Base-by-base conservation (phyloP, 2,797 vertebrate species). In the Danio tinwini region DNA sequence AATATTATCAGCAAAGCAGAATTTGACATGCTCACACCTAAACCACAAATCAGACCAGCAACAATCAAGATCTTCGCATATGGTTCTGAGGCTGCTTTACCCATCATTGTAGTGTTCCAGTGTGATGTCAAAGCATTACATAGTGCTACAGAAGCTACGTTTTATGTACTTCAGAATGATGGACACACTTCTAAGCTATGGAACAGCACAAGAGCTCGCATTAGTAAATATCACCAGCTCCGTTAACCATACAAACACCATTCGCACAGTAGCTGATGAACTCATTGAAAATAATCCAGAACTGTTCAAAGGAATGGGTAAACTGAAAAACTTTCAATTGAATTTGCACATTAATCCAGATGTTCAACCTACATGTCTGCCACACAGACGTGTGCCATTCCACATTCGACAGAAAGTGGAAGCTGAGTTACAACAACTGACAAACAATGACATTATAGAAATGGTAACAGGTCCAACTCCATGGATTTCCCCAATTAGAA, bases 401-500 rank as follows among this genome's bases (percentile, higher is more conserved):
- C 82, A 86, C 16, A 16, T 86, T 8, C 12, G 5, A 0, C 29
- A 85, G 13, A 85, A 81, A 7, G 77, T 85, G 0, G 61, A 87
- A n/a, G 67, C 75, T 7, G 83, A 87, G 5, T 76, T 85, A 5
- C 2, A n/a, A 0, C 65, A 72, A 0, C 50, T 86, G 0, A 53
- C 83, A 17, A 50, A n/a, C 9, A 47, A 84, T 2, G 73, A 82
- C 19, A 80, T 87, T 6, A 79, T 83, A n/a, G 72, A 88, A 39
- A 47, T 3, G 0, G 59, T 85, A 14, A 76, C 78, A 1, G 81
- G 80, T 1, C 82, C 74, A 0, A 82, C 61, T 16, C 78, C 68
- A 7, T 82, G 77, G 73, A 67, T 86, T 1, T 88, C 83, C 6
- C 78, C 61, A 2, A 81, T 81, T 87, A 0, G 82, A 85, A 37